phyloP scores from a whole-genome alignment of 2,113 vertebrate genomes.

The Vireo altiloquus region DNA sequence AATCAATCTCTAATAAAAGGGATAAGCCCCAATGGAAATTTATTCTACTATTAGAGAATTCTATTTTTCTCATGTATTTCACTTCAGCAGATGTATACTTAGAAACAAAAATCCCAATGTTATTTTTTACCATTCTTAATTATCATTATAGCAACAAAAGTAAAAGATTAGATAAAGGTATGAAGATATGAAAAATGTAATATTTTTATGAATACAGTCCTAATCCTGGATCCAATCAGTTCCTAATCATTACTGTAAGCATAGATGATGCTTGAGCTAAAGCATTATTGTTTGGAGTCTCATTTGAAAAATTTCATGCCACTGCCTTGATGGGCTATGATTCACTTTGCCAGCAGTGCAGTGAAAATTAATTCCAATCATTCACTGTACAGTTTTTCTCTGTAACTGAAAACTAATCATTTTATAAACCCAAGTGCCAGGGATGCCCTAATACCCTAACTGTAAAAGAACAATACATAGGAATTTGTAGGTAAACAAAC shows the following conservation, averaged over 20 bases:
- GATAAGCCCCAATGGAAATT: neutral
- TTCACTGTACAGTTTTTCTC: neutral
- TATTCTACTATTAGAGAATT: neutral
- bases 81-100: neutral
- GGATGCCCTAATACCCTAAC: neutral
- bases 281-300: neutral
- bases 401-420: neutral
- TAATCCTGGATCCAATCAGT: neutral
- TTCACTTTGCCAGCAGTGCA: neutral
- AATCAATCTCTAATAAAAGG: neutral
- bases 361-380: neutral
- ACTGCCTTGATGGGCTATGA: neutral
- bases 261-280: neutral
- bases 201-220: neutral
- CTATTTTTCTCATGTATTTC: neutral
- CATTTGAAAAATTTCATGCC: neutral
- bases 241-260: neutral
- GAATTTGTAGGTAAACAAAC: neutral
- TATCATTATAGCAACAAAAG: neutral
- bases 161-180: neutral
- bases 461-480: neutral
- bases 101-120: neutral
- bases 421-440: neutral
- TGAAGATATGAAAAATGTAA: neutral
- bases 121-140: neutral